phyloP scores from a whole-genome alignment of 2,113 vertebrate genomes.

The Zingel zingel region DNA sequence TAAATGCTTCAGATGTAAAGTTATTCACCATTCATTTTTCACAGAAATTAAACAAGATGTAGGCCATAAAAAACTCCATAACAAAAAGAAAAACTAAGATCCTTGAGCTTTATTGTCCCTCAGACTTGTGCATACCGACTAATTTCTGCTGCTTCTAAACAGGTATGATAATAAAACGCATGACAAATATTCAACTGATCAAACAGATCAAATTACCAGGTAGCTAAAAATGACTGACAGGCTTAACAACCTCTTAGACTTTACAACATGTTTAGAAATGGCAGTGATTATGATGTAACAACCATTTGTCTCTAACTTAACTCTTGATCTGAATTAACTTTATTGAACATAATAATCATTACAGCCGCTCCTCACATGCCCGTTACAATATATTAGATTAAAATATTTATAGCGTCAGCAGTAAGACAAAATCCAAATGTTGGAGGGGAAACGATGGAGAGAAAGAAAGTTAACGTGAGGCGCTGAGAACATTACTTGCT shows the following conservation, averaged over 20 bases:
- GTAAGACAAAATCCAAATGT: not conserved
- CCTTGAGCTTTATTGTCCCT: slow-evolving; percentile 8
- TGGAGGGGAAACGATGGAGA: slow-evolving; percentile 3
- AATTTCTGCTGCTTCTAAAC: slow-evolving; percentile 23
- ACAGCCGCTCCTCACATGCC: slow-evolving; percentile 7
- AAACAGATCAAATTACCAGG: not conserved
- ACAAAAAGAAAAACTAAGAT: slow-evolving; percentile 1
- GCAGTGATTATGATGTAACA: slow-evolving; percentile 11
- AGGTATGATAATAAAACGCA: not conserved
- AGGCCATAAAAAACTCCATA: not conserved
- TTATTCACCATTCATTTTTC: not conserved
- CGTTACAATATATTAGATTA: slow-evolving; percentile 1
- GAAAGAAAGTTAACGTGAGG: slow-evolving; percentile 14
- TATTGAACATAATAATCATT: slow-evolving; percentile 33
- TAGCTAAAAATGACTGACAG: not conserved
- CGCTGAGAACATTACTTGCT: slow-evolving; percentile 29
- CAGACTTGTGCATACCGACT: slow-evolving; percentile 2
- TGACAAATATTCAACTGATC: slow-evolving; percentile 1
- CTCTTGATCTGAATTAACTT: slow-evolving; percentile 13
- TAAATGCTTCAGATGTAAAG: too few relatives aligned
- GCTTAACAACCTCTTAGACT: not conserved
- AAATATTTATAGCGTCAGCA: slow-evolving; percentile 24
- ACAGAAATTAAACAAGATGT: not conserved
- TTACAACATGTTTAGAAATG: slow-evolving; percentile 11
- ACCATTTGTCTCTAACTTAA: slow-evolving; percentile 13